Evolutionary conservation across 1,140 invertebrate genomes (phyloP).

Genomic region (Bombus balteatus): DNA sequence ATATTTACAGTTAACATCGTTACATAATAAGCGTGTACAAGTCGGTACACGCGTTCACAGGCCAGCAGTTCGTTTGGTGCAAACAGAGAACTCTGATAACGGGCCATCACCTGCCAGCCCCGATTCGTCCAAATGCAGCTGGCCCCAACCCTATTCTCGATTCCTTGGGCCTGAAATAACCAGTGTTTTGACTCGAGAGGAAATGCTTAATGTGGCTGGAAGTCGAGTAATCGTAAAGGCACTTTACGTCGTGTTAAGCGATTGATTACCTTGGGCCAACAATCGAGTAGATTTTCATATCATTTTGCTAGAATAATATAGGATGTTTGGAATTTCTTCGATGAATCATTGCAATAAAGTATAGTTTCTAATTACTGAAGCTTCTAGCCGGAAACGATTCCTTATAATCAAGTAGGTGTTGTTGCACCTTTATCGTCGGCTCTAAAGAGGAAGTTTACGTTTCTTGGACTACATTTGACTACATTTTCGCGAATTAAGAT

Average conservation of each 20-base stretch:
- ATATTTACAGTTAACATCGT: constrained; percentile 79
- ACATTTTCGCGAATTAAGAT: background rate
- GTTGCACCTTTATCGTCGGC: too few relatives aligned
- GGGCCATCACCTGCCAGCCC: constrained; percentile 29
- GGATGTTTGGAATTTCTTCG: too few relatives aligned
- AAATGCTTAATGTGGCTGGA: too few relatives aligned
- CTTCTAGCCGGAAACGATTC: too few relatives aligned
- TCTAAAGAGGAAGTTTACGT: background rate
- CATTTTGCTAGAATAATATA: too few relatives aligned
- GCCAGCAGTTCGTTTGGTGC: constrained; percentile 33
- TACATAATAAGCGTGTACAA: constrained; percentile 73
- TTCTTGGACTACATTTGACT: background rate
- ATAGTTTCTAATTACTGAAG: too few relatives aligned
- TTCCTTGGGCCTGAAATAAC: background rate
- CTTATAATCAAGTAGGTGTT: background rate
- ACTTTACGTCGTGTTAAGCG: too few relatives aligned
- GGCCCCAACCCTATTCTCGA: background rate
- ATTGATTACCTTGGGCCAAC: too few relatives aligned
- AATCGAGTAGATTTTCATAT: too few relatives aligned
- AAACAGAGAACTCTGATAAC: constrained; percentile 58
- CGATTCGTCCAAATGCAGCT: background rate
- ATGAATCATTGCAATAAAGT: too few relatives aligned
- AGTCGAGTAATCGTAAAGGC: too few relatives aligned
- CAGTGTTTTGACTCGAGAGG: too few relatives aligned
- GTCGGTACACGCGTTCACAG: constrained; percentile 50